Conservation (phyloP, 2,888 invertebrate genomes). For the Cataglyphis livida region DNA sequence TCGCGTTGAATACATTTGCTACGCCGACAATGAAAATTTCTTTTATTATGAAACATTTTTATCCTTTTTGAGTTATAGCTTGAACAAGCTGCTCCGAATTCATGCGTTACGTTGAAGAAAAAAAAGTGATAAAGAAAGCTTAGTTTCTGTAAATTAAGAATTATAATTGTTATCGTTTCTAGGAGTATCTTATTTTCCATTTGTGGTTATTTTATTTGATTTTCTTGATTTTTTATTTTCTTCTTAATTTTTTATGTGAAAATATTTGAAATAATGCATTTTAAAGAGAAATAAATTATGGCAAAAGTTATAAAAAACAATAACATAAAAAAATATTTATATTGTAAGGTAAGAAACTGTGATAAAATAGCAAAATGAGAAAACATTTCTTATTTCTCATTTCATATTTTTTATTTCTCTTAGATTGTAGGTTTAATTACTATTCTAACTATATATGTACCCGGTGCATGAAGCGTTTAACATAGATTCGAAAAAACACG, state of each 20-base stretch:
- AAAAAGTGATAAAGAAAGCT: background rate
- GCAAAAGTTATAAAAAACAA: background rate
- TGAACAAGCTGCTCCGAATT: background rate
- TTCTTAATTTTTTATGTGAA: background rate
- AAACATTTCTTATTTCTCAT: background rate
- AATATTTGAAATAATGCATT: background rate
- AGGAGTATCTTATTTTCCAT: background rate
- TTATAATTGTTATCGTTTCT: background rate
- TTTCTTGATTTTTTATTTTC: background rate
- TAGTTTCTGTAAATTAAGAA: background rate
- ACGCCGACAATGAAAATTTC: background rate
- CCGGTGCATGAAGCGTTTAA: constrained; percentile 33
- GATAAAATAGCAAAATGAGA: background rate
- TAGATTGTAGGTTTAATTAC: constrained; percentile 22
- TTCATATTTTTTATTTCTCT: background rate
- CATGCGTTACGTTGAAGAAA: background rate
- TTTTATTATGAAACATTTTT: constrained; percentile 27
- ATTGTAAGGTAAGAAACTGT: background rate
- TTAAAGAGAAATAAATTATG: background rate
- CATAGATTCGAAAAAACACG: constrained; percentile 36
- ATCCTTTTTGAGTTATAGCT: background rate
- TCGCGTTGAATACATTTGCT: constrained; percentile 32
- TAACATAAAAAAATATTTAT: background rate
- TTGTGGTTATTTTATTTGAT: background rate
- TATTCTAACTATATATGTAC: background rate